Conservation (phyloP, 2,888 invertebrate genomes). For the Dermolepida albohirtum region DNA sequence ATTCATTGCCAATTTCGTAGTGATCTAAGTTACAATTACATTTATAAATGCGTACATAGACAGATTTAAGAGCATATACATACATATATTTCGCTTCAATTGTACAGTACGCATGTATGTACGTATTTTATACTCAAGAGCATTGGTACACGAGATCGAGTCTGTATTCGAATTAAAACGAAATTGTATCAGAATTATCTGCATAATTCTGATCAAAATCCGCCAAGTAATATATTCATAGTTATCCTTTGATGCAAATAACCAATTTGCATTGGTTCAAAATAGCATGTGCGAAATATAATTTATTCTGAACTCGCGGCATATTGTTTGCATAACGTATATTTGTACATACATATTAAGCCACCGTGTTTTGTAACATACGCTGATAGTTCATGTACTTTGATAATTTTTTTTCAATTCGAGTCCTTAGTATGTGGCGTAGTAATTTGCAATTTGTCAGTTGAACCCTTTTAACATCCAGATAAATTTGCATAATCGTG, state of each 20-base stretch:
- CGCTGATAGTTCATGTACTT: neutral
- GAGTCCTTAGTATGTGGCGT: neutral
- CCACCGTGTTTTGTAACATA: neutral
- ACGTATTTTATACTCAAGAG: neutral
- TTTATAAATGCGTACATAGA: too few relatives aligned
- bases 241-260: constrained; percentile 29
- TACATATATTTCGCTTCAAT: too few relatives aligned
- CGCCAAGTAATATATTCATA: constrained; percentile 23
- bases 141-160: constrained; percentile 7
- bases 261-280: constrained; percentile 21
- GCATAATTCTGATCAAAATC: constrained; percentile 29
- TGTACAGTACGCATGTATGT: too few relatives aligned
- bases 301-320: constrained; percentile 16
- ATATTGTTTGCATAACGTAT: constrained; percentile 20
- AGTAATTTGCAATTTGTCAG: constrained; percentile 20
- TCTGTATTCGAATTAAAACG: constrained; percentile 23
- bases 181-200: constrained; percentile 27
- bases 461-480: constrained; percentile 13
- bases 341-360: neutral
- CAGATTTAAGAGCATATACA: too few relatives aligned
- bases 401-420: constrained; percentile 19
- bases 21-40: too few relatives aligned
- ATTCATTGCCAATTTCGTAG: too few relatives aligned
- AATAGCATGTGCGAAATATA: constrained; percentile 19
- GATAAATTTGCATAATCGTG: constrained; percentile 27